These are phyloP conservation scores for Darevskia nairensis DNA, from an alignment of 2,797 vertebrate species.

Conservation along the genomic window DNA sequence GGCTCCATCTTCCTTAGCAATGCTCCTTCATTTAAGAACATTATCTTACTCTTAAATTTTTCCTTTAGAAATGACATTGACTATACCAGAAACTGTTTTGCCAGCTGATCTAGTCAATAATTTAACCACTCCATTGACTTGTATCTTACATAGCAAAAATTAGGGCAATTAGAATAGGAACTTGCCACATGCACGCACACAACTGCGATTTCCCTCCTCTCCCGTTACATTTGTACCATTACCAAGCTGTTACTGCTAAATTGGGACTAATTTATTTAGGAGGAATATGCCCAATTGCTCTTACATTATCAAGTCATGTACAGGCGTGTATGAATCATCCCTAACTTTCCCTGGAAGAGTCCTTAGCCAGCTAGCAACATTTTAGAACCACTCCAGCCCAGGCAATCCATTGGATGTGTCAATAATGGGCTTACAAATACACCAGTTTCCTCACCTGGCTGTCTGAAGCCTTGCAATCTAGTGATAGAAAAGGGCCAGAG, in stretches of 20 bases:
- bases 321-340: neutral
- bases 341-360: neutral
- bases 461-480: neutral
- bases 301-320: neutral
- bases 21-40: neutral
- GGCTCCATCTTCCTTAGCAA: neutral
- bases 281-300: neutral
- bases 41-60: neutral
- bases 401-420: neutral
- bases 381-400: neutral
- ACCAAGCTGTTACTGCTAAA: neutral
- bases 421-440: neutral
- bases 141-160: neutral
- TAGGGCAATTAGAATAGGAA: neutral
- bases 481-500: neutral
- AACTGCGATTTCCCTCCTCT: neutral
- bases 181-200: neutral
- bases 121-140: neutral
- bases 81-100: neutral
- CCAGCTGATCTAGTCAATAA: neutral
- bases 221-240: neutral
- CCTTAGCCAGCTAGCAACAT: neutral
- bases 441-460: neutral
- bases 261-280: neutral
- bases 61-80: neutral